Conservation (phyloP, 2,113 vertebrate species). For the Syrrhaptes paradoxus region DNA sequence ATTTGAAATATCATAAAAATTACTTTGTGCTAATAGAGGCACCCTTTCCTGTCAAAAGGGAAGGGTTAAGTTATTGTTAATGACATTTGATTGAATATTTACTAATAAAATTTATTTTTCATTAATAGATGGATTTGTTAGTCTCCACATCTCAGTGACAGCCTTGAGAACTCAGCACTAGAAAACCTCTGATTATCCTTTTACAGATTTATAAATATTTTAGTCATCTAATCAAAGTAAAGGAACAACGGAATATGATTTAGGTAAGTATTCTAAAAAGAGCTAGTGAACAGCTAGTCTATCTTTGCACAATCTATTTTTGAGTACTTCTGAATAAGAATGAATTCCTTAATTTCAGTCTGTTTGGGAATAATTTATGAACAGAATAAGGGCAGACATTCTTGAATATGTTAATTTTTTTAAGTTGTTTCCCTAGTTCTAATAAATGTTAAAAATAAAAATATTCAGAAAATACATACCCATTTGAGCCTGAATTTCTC, state of each 20-base stretch:
- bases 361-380: slow-evolving; percentile 38
- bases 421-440: background rate
- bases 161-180: background rate
- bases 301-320: background rate
- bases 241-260: background rate
- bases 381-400: background rate
- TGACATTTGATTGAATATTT: background rate
- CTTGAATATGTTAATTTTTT: background rate
- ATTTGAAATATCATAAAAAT: background rate
- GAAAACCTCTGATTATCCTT: slow-evolving; percentile 1
- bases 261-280: background rate
- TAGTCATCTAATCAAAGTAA: slow-evolving; percentile 15
- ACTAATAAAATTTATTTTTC: slow-evolving; percentile 22
- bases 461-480: background rate
- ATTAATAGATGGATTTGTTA: background rate
- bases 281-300: background rate
- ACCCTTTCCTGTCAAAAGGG: background rate
- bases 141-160: background rate
- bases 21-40: background rate
- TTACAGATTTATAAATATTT: background rate
- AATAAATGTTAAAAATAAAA: background rate
- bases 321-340: background rate
- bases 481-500: background rate
- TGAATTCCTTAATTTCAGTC: background rate
- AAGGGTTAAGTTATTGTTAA: background rate